Conservation (phyloP, 23 tunicate species). For the Aplidium turbinatum region DNA sequence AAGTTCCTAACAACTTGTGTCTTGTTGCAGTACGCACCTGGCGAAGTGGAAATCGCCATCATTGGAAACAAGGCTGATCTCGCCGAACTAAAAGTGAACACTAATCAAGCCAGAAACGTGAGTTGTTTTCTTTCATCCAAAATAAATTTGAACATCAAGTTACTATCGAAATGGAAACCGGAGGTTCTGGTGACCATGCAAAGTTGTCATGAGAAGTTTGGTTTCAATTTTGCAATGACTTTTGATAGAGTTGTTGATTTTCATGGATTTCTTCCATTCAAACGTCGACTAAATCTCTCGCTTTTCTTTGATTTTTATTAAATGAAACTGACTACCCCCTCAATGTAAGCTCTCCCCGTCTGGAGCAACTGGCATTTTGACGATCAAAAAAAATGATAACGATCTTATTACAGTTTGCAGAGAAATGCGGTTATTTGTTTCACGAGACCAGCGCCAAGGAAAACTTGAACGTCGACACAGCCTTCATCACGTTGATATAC, state of each 20-base stretch:
- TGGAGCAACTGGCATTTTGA: too few species aligned
- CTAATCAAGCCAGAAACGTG: slow-evolving; percentile 63
- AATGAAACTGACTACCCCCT: too few species aligned
- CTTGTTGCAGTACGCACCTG: slow-evolving; percentile 77
- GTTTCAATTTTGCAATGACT: too few species aligned
- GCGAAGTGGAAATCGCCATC: slow-evolving; percentile 77
- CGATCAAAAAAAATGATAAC: too few species aligned
- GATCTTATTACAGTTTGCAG: slow-evolving; percentile 84
- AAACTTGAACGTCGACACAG: slow-evolving; percentile 70
- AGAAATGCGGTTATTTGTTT: slow-evolving; percentile 53
- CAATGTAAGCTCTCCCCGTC: too few species aligned
- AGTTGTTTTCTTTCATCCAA: not conserved
- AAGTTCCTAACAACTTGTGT: too few species aligned
- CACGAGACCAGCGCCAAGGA: slow-evolving; percentile 84
- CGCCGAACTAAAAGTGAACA: slow-evolving; percentile 51
- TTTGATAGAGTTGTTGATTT: too few species aligned
- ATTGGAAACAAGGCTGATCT: slow-evolving; percentile 82
- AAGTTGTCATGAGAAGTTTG: too few species aligned
- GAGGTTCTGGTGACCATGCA: not conserved
- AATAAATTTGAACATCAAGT: not conserved
- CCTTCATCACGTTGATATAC: slow-evolving; percentile 56
- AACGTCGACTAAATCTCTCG: too few species aligned
- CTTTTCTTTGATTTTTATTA: too few species aligned
- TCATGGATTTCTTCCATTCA: too few species aligned
- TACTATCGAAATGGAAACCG: not conserved